Conservation (phyloP, 2,797 vertebrate genomes). For the Phaenicophaeus curvirostris region DNA sequence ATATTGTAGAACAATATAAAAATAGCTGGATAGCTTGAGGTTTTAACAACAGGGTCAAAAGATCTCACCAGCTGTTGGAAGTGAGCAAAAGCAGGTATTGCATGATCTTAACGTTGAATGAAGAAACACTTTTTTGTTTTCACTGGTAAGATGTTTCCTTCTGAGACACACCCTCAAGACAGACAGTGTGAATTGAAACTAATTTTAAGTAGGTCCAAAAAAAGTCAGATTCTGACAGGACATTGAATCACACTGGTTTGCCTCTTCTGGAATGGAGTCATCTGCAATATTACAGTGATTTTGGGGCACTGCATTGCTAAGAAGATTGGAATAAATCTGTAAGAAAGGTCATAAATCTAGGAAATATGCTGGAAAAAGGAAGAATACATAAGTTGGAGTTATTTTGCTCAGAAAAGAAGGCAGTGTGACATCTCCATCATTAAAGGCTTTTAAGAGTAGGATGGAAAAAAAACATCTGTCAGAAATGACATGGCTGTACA, state of each 20-base stretch:
- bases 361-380: neutral
- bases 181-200: neutral
- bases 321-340: neutral
- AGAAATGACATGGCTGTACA: conserved; percentile 24
- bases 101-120: neutral
- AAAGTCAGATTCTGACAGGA: neutral
- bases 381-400: neutral
- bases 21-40: neutral
- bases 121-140: neutral
- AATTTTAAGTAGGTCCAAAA: neutral
- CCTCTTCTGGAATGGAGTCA: neutral
- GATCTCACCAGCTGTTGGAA: neutral
- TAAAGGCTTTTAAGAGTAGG: conserved; percentile 37
- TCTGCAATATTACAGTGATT: neutral
- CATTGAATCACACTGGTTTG: neutral
- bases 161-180: neutral
- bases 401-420: conserved; percentile 10
- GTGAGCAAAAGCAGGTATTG: neutral
- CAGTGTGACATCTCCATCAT: neutral
- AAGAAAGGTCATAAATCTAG: neutral
- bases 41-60: neutral
- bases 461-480: conserved; percentile 6
- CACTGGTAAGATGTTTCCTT: neutral
- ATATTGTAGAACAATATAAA: neutral
- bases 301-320: neutral